phyloP scores from a whole-genome alignment of 2,113 vertebrate species.

The Brevimyrus niger region DNA sequence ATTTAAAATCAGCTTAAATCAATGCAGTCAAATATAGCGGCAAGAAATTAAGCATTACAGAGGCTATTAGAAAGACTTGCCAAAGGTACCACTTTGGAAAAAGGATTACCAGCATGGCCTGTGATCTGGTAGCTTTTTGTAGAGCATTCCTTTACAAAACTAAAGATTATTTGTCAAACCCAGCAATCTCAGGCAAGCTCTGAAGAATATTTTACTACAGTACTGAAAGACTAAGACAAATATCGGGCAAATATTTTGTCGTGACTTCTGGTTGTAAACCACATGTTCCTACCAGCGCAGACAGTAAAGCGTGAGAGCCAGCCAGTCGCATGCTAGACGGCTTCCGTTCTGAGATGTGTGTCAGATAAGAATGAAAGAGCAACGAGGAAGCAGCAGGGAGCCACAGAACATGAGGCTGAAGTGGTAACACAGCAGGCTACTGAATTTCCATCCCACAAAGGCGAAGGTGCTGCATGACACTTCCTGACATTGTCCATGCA shows the following conservation, averaged over 20 bases:
- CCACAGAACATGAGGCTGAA: neutral
- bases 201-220: neutral
- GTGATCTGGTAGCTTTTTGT: neutral
- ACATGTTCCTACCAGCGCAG: neutral
- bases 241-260: neutral
- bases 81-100: neutral
- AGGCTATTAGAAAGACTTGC: neutral
- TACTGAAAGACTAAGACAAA: neutral
- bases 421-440: neutral
- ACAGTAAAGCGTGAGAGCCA: neutral
- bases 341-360: neutral
- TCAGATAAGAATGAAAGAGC: neutral
- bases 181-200: neutral
- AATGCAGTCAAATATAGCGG: neutral
- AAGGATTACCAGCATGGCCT: neutral
- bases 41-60: neutral
- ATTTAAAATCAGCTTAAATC: neutral
- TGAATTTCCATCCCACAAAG: neutral
- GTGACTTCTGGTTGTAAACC: neutral
- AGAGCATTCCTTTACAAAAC: neutral
- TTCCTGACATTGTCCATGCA: neutral
- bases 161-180: neutral
- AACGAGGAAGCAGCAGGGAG: neutral
- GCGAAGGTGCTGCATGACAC: neutral
- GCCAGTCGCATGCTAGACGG: neutral